Percentiles rank a stretch among this genome's conserved stretches.
Conservation (phyloP, 2,888 invertebrate species). For the Plemyria rubiginata region DNA sequence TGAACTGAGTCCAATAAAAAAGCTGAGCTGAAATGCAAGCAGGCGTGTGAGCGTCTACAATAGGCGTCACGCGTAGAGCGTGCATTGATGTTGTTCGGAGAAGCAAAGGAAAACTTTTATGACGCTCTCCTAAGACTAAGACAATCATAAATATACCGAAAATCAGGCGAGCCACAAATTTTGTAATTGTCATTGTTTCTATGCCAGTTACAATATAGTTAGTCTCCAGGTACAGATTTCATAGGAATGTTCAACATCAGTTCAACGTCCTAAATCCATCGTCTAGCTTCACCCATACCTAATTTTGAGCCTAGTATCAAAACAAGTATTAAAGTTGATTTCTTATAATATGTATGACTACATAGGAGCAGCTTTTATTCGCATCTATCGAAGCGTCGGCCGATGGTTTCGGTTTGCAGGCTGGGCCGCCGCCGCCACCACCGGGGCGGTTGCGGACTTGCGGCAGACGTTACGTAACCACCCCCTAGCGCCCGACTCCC, state of each 20-base stretch:
- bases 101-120: background rate
- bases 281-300: background rate
- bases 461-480: constrained; percentile 69
- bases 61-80: constrained; percentile 47
- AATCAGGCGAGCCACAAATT: background rate
- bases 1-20: constrained; percentile 54
- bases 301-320: too few relatives aligned
- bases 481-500: constrained; percentile 44
- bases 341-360: background rate
- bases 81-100: constrained; percentile 48
- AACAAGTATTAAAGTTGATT: background rate
- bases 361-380: background rate
- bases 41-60: constrained; percentile 61
- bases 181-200: background rate
- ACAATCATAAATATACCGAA: background rate
- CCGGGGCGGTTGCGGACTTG: constrained; percentile 48
- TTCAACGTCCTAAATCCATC: background rate
- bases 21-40: constrained; percentile 59
- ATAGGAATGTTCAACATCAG: background rate
- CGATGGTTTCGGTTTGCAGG: constrained; percentile 11
- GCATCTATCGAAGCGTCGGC: constrained; percentile 18
- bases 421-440: constrained; percentile 31
- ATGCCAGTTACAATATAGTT: background rate
- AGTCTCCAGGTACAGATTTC: too few relatives aligned
- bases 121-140: background rate